Evolutionary conservation across 2,797 vertebrate species (phyloP).

Genomic region (Betta splendens): DNA sequence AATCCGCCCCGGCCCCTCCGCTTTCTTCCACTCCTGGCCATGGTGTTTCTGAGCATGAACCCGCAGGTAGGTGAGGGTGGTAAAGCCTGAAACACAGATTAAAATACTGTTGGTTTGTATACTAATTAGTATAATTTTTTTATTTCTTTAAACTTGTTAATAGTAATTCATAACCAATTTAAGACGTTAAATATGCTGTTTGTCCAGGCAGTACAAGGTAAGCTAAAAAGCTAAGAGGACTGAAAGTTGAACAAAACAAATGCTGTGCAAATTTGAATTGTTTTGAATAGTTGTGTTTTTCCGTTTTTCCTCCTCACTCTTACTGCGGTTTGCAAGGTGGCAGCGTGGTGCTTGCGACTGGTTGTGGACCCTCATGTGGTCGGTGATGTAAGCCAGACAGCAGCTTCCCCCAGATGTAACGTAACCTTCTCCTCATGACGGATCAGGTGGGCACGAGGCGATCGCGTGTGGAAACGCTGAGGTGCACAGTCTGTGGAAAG

Average conservation of each 20-base stretch:
- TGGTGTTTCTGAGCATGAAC: slow-evolving; percentile 94
- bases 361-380: slow-evolving; percentile 95
- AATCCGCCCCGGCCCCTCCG: slow-evolving; percentile 85
- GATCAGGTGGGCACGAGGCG: slow-evolving; percentile 91
- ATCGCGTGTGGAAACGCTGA: slow-evolving; percentile 91
- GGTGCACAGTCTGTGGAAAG: slow-evolving; percentile 84
- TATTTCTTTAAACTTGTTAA: too few species aligned
- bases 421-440: slow-evolving; percentile 93
- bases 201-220: too few species aligned
- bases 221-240: too few species aligned
- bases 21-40: slow-evolving; percentile 89
- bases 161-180: too few species aligned
- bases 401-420: slow-evolving; percentile 92
- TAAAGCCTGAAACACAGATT: slow-evolving; percentile 81
- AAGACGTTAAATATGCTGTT: too few species aligned
- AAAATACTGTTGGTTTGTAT: too few species aligned
- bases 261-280: neutral
- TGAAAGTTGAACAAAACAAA: too few species aligned
- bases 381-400: slow-evolving; percentile 92
- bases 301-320: slow-evolving; percentile 55
- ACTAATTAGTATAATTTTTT: too few species aligned
- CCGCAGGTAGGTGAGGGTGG: slow-evolving; percentile 90
- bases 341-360: slow-evolving; percentile 91
- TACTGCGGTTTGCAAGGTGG: slow-evolving; percentile 92
- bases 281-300: too few species aligned